These are phyloP conservation scores for Diachasma alloeum DNA, from an alignment of 1,140 invertebrate species.

Conservation along the genomic window DNA sequence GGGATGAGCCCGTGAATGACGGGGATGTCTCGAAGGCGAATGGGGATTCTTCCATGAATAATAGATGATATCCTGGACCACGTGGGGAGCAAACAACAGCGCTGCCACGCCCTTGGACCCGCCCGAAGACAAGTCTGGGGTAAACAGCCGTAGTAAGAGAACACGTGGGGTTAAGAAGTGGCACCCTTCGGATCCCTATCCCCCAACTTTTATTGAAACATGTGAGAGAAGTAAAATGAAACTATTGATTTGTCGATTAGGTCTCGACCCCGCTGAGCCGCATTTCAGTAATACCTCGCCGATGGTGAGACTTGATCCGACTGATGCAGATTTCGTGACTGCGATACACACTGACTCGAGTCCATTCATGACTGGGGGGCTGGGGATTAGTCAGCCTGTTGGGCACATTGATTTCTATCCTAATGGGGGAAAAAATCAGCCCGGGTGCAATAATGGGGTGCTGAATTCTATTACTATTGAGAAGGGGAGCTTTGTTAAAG, in stretches of 20 bases:
- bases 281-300: constrained; percentile 86
- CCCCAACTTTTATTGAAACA: neutral
- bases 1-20: neutral
- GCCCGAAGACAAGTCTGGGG: constrained; percentile 44
- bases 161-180: constrained; percentile 45
- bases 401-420: constrained; percentile 92
- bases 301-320: constrained; percentile 83
- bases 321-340: constrained; percentile 87
- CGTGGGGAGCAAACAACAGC: neutral
- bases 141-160: constrained; percentile 53
- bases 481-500: constrained; percentile 71
- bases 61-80: neutral
- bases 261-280: constrained; percentile 91
- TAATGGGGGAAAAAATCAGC: constrained; percentile 85
- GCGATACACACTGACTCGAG: constrained; percentile 88
- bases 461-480: constrained; percentile 74
- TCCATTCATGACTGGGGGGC: constrained; percentile 80
- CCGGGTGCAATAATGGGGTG: constrained; percentile 81
- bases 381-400: constrained; percentile 81
- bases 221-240: neutral
- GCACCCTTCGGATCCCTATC: constrained; percentile 29
- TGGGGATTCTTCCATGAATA: neutral
- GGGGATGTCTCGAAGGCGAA: neutral
- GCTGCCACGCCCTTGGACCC: constrained; percentile 29
- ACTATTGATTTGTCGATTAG: constrained; percentile 55